Conservation (phyloP, 2,797 vertebrate genomes). For the Orientallactaga sibirica region DNA sequence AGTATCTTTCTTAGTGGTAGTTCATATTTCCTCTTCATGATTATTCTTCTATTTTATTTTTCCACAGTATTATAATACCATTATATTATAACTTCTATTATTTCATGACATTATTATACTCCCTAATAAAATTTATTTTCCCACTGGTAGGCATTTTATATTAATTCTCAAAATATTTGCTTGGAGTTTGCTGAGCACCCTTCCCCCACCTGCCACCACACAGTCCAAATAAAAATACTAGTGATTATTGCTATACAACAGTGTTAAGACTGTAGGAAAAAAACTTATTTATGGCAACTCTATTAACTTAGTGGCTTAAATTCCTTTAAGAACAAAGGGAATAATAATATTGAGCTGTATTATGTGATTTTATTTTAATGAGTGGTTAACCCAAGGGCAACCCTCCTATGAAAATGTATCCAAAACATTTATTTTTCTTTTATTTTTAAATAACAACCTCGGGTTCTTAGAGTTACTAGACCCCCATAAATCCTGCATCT, state of each 20-base stretch:
- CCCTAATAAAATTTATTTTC: not conserved
- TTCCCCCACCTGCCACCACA: not conserved
- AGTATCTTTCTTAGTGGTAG: not conserved
- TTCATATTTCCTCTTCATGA: not conserved
- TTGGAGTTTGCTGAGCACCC: not conserved
- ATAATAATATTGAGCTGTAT: not conserved
- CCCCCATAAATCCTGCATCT: accelerated
- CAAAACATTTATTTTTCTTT: not conserved
- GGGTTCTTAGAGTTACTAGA: not conserved
- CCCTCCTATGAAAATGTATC: accelerated
- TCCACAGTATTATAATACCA: not conserved
- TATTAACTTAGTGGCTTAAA: not conserved
- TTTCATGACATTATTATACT: not conserved
- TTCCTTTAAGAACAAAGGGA: not conserved
- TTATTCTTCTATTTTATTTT: not conserved
- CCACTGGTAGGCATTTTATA: not conserved
- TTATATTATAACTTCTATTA: not conserved
- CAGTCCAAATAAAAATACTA: not conserved
- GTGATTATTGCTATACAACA: not conserved
- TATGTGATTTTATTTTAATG: not conserved
- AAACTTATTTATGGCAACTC: not conserved
- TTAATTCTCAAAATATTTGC: not conserved
- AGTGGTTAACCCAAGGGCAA: not conserved
- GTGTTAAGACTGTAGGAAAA: not conserved
- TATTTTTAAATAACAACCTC: not conserved